These are phyloP conservation scores for Pollenia amentaria DNA, from an alignment of 2,888 invertebrate species.

Conservation along the genomic window DNA sequence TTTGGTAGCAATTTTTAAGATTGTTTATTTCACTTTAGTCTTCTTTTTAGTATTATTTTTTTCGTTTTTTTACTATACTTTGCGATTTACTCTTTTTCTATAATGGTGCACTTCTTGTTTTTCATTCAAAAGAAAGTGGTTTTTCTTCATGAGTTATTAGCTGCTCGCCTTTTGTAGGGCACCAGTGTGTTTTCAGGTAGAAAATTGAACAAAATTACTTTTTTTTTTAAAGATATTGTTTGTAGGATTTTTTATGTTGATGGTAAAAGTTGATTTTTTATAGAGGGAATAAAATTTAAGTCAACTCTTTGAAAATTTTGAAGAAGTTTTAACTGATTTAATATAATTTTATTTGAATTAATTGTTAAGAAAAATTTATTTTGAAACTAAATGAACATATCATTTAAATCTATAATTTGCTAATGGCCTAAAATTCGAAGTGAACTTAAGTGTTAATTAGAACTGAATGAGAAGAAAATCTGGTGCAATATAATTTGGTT, in stretches of 20 bases:
- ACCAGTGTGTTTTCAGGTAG: constrained; percentile 71
- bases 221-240: constrained; percentile 23
- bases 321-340: no score
- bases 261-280: neutral
- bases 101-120: constrained; percentile 29
- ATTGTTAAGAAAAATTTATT: no score
- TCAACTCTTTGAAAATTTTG: neutral
- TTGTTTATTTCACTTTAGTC: constrained; percentile 67
- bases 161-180: constrained; percentile 70
- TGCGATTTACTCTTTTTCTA: constrained; percentile 41
- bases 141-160: constrained; percentile 71
- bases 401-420: no score
- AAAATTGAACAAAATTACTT: constrained; percentile 72
- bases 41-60: constrained; percentile 44
- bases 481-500: no score
- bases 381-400: no score
- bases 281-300: constrained; percentile 10
- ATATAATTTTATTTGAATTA: no score
- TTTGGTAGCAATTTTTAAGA: constrained; percentile 67
- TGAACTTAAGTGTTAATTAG: no score
- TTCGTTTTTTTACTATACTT: constrained; percentile 29
- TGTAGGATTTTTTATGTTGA: constrained; percentile 23
- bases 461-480: no score
- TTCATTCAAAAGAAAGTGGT: constrained; percentile 66
- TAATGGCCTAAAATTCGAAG: no score